Base-by-base conservation (phyloP, 2,888 invertebrate genomes). In the Thera obeliscata region DNA sequence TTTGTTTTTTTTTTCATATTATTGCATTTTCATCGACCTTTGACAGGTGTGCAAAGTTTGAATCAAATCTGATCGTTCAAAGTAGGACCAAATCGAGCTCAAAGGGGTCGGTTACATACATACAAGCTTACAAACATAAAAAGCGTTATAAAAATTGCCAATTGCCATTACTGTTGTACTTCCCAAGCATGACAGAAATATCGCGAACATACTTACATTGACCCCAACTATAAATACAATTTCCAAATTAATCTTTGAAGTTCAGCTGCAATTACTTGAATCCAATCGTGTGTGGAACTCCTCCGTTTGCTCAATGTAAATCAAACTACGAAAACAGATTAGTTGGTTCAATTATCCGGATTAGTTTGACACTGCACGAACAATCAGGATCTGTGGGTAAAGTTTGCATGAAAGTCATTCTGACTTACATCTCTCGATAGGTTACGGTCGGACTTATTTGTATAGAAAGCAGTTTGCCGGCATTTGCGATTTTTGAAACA, bases 391-490 rank as follows among this genome's bases (percentile, higher is more conserved):
- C 86, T 83, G 83, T 80, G 81, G 87, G 72, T 85, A 86, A 92
- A 91, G 89, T 91, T 91, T 87, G 84, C 83, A 90, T 87, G 87
- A 90, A 90, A 90, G 88, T 90, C 85, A 83, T 79, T 84, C 82
- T 80, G 84, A 87, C 86, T 84, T 81, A 87, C 86, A 83, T 82
- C 82, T 80, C 84, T 59, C 46, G 58, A 48, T 59, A 41, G 48
- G 9, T 48, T 56, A 49, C n/a, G 50, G 43, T 5, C 36, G 8
- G 11, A 9, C 6, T 49, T 33, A 41, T 4, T 35, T 46, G 3
- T 33, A 33, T 33, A 38, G 52, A 36, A 61, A 61, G 43, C 61
- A 52, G 61, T 38, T 33, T 49, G n/a, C n/a, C 36, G n/a, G 50
- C 12, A 11, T 49, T 12, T 35, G 3, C 38, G 12, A 49, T 12